Evolutionary conservation across 2,113 vertebrate genomes (phyloP).

Genomic region (Phasianus colchicus): DNA sequence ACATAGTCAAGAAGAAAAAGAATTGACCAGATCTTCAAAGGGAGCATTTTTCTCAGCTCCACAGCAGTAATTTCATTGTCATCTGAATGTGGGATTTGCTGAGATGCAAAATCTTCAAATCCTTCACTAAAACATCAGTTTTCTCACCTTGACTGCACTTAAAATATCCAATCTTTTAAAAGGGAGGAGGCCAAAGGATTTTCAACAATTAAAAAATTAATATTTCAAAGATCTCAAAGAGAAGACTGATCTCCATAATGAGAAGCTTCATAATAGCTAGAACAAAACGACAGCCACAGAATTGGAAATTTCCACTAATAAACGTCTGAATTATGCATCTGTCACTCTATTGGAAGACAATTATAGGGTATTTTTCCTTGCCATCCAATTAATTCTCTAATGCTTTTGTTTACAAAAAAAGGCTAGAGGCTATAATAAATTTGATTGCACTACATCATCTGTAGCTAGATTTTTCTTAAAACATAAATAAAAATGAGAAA

Average conservation of each 20-base stretch:
- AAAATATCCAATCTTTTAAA: background rate
- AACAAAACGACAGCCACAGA: background rate
- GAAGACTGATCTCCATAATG: background rate
- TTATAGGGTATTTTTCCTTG: rapidly evolving
- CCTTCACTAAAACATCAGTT: background rate
- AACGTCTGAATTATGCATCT: background rate
- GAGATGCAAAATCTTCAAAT: background rate
- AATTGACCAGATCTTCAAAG: background rate
- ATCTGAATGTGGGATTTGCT: background rate
- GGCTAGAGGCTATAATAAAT: background rate
- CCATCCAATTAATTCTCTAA: conserved; percentile 33
- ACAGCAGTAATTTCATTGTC: rapidly evolving
- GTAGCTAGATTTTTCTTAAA: background rate
- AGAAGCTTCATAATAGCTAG: background rate
- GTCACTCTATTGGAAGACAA: background rate
- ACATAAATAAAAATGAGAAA: background rate
- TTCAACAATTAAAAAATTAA: background rate
- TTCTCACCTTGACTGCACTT: background rate
- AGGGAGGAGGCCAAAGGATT: background rate
- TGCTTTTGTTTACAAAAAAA: conserved; percentile 25
- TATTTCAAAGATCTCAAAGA: background rate
- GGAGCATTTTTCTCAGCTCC: background rate
- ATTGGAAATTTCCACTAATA: background rate
- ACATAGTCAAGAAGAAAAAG: background rate
- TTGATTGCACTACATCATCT: background rate